Evolutionary conservation across 2,797 vertebrate genomes (phyloP), one percentile per base, ranked within the genome.

Genomic region (Leptodactylus fallax): DNA sequence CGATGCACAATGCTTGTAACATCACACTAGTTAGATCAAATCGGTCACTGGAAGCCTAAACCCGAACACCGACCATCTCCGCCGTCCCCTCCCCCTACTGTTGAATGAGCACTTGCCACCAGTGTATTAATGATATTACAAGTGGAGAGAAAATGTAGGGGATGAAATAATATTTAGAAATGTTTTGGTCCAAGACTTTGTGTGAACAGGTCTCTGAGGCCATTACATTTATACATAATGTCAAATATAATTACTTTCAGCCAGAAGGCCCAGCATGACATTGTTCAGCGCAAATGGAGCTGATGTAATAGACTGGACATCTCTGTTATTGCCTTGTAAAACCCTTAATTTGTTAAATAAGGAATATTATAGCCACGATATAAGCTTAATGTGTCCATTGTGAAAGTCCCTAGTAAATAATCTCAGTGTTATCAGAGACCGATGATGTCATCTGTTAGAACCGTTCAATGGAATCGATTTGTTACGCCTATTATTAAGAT

Each of bases 231-330:
- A 55, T 47, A 74, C 81, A 65, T 81, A 74, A 67, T 85, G 82
- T 76, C 56, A 88, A 85, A 81, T 65, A 65, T 81, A 88, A 81
- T 81, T 81, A 80, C 77, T 88, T 84, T 85, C 81, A 69, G 69
- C 69, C 76, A 53, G 25, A 77, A 27, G 25, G 56, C 83, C 77
- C 78, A 88, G 83, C 87, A 85, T 88, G 87, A 85, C 47, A 76
- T 81, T 85, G 27, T 74, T 65, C 27, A 81, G 47, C 12, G 69
- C 69, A 88, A 88, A 72, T 88, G 83, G 83, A 81, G 67, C 69
- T 81, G 60, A 61, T 36, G 36, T 83, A 87, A 84, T 84, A 71
- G 74, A 76, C 58, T 87, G 87, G 72, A 87, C 86, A 87, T 87
- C 87, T 79, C 81, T 58, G 36, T 60, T 74, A 81, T 63, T 85